These are phyloP conservation scores for Drosophila punjabiensis DNA, from an alignment of 1,140 invertebrate genomes.

Conservation along the genomic window DNA sequence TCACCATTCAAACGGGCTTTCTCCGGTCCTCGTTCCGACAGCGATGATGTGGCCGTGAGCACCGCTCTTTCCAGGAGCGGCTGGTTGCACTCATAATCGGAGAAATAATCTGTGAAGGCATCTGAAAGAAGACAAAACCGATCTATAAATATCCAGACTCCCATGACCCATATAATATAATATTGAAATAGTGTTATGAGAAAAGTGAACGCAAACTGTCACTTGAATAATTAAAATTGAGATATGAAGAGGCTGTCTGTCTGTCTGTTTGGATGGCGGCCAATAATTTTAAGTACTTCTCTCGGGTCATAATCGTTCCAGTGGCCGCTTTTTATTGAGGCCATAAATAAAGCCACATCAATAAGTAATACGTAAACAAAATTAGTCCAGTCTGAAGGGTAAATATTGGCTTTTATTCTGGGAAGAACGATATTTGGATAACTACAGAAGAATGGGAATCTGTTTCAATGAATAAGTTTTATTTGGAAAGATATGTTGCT, in stretches of 20 bases:
- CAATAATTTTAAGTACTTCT: slow-evolving; percentile 55
- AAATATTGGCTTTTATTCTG: slow-evolving; percentile 31
- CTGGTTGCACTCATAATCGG: slow-evolving; percentile 90
- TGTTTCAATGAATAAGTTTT: background rate
- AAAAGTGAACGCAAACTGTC: slow-evolving; percentile 58
- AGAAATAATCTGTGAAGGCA: slow-evolving; percentile 80
- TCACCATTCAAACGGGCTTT: slow-evolving; percentile 94
- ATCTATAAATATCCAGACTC: slow-evolving; percentile 17
- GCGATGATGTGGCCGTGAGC: slow-evolving; percentile 91
- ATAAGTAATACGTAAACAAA: slow-evolving; percentile 47
- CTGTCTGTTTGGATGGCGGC: slow-evolving; percentile 60
- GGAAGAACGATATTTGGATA: slow-evolving; percentile 21
- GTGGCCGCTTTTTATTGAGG: slow-evolving; percentile 59
- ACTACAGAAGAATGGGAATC: background rate
- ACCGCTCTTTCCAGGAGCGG: slow-evolving; percentile 90
- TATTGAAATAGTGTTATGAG: slow-evolving; percentile 24
- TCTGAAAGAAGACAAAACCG: slow-evolving; percentile 58
- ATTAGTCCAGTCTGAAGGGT: slow-evolving; percentile 26
- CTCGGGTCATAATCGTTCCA: slow-evolving; percentile 56
- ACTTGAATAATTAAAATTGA: slow-evolving; percentile 53
- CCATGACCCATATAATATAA: slow-evolving; percentile 57
- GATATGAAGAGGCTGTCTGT: slow-evolving; percentile 52
- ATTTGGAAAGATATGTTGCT: background rate
- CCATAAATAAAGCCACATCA: slow-evolving; percentile 62
- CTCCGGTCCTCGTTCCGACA: slow-evolving; percentile 91